Conservation (phyloP, 2,888 invertebrate genomes). For the Tolmerus cingulatus region DNA sequence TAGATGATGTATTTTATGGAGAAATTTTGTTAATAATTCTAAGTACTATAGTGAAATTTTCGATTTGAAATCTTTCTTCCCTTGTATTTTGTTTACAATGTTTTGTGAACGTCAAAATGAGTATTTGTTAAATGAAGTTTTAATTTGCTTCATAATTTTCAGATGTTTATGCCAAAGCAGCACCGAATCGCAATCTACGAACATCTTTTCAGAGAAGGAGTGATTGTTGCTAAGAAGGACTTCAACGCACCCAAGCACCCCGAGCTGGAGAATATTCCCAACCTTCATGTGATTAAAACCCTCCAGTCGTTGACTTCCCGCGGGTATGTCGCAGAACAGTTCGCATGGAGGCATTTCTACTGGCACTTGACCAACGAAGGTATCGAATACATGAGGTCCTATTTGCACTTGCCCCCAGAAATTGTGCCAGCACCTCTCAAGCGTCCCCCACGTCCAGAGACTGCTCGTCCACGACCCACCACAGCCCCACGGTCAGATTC, state of each 20-base stretch:
- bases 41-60: neutral
- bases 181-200: constrained; percentile 97
- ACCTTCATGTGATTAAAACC: constrained; percentile 98
- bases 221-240: constrained; percentile 99
- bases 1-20: neutral
- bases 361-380: constrained; percentile 98
- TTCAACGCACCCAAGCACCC: constrained; percentile 98
- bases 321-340: constrained; percentile 98
- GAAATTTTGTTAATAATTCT: neutral
- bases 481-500: constrained; percentile 73
- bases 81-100: neutral
- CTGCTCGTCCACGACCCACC: constrained; percentile 79
- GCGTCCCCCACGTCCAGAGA: constrained; percentile 86
- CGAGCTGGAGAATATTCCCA: constrained; percentile 92
- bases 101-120: neutral
- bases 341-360: constrained; percentile 99
- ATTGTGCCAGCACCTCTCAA: constrained; percentile 98
- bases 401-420: constrained; percentile 96
- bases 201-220: constrained; percentile 98
- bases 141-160: constrained; percentile 62
- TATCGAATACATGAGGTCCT: constrained; percentile 94
- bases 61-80: neutral
- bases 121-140: neutral
- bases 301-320: constrained; percentile 95
- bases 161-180: constrained; percentile 99